These are phyloP conservation scores for Halichoeres trimaculatus DNA, from an alignment of 2,113 vertebrate genomes.

Conservation along the genomic window DNA sequence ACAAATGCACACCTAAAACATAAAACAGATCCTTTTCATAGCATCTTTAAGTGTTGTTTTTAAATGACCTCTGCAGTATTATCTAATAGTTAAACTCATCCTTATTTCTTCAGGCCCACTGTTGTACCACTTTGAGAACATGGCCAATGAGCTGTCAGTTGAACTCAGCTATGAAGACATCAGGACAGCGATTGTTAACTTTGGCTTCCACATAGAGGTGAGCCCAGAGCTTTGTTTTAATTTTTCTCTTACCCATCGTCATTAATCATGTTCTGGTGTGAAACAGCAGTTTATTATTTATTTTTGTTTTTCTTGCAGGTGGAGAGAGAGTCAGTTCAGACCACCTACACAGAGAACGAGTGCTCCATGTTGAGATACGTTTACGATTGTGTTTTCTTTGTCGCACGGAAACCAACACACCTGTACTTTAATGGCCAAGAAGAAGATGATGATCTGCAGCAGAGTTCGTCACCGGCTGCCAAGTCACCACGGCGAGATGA, in stretches of 20 bases:
- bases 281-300: neutral
- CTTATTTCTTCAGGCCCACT: slow-evolving; percentile 87
- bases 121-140: slow-evolving; percentile 97
- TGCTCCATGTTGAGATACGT: slow-evolving; percentile 97
- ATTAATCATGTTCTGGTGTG: neutral
- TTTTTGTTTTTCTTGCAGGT: slow-evolving; percentile 78
- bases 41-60: neutral
- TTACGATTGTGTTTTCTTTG: slow-evolving; percentile 97
- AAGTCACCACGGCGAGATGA: slow-evolving; percentile 66
- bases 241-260: neutral
- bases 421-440: slow-evolving; percentile 59
- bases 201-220: slow-evolving; percentile 96
- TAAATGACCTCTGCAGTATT: neutral
- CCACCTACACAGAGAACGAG: slow-evolving; percentile 97
- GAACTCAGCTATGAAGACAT: slow-evolving; percentile 98
- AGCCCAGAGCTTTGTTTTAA: slow-evolving; percentile 8
- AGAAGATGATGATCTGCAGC: slow-evolving; percentile 43
- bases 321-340: slow-evolving; percentile 92
- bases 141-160: slow-evolving; percentile 97
- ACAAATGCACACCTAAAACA: no score
- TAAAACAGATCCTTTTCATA: no score
- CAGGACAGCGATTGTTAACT: slow-evolving; percentile 90
- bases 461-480: slow-evolving; percentile 56
- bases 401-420: slow-evolving; percentile 90
- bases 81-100: neutral